phyloP scores from a whole-genome alignment of 2,797 vertebrate species.

The Gymnothorax reevesii region DNA sequence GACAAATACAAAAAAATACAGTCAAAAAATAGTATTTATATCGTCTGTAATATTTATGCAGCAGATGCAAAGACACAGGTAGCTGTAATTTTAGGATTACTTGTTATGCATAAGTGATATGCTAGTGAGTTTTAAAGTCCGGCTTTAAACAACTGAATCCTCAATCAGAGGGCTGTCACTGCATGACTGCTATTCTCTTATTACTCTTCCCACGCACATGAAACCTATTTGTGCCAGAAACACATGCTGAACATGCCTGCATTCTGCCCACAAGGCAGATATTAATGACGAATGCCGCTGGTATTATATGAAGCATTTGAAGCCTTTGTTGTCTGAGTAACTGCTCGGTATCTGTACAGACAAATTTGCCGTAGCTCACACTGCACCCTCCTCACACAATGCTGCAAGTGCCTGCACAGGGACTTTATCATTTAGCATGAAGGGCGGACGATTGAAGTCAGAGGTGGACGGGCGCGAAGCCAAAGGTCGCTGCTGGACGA shows the following conservation, averaged over 20 bases:
- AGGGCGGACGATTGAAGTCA: constrained; percentile 51
- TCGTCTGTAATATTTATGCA: constrained; percentile 32
- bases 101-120: constrained; percentile 40
- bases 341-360: neutral
- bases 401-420: constrained; percentile 31
- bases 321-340: neutral
- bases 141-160: constrained; percentile 31
- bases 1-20: neutral
- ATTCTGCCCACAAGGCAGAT: neutral
- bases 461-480: constrained; percentile 9
- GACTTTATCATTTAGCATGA: constrained; percentile 62
- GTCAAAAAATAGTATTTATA: neutral
- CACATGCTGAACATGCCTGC: neutral
- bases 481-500: constrained; percentile 23
- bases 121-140: constrained; percentile 22
- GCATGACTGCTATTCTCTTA: neutral
- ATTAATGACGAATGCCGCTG: neutral
- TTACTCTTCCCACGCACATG: neutral
- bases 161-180: constrained; percentile 46
- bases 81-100: constrained; percentile 47
- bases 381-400: neutral
- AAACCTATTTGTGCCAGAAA: neutral
- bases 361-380: neutral
- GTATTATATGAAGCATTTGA: neutral
- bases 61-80: constrained; percentile 54